A percentile compares a stretch with the other conserved stretches of the same genome.
Conservation (phyloP, 2,888 invertebrate species). For the Agrotis clavis region DNA sequence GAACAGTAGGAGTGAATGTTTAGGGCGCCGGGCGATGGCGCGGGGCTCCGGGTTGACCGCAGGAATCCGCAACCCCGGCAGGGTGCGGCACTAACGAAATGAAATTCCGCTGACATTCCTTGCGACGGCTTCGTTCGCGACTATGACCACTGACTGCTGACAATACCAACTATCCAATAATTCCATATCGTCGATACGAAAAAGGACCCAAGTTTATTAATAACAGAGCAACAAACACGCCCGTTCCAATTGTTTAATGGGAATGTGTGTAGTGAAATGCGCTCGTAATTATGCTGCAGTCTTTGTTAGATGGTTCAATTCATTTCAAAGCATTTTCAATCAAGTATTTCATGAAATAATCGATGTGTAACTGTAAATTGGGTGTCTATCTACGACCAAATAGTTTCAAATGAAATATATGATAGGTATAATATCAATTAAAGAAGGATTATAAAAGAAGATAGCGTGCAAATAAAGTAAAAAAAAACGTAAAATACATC, state of each 20-base stretch:
- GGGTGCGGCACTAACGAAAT: constrained; percentile 85
- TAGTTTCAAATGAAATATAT: neutral
- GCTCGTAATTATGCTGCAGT: constrained; percentile 23
- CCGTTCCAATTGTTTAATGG: constrained; percentile 22
- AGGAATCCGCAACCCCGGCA: constrained; percentile 81
- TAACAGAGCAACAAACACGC: constrained; percentile 40
- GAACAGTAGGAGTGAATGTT: constrained; percentile 51
- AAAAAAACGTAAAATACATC: too few relatives aligned
- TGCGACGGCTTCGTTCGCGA: constrained; percentile 73
- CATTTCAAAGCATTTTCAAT: neutral
- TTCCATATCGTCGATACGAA: constrained; percentile 53
- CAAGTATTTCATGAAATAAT: neutral
- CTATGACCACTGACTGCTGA: constrained; percentile 70
- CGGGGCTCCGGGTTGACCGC: constrained; percentile 71
- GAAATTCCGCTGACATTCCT: constrained; percentile 87
- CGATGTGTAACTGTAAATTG: too few relatives aligned
- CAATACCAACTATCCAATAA: constrained; percentile 75
- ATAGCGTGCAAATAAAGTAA: too few relatives aligned
- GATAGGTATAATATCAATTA: too few relatives aligned
- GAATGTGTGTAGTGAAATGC: constrained; percentile 24
- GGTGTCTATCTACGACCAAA: too few relatives aligned
- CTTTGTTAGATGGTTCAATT: neutral
- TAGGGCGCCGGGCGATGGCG: constrained; percentile 51
- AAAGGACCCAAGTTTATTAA: constrained; percentile 65
- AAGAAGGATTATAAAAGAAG: too few relatives aligned